Conservation (phyloP, 2,888 invertebrate genomes). For the Gasteruption jaculator region DNA sequence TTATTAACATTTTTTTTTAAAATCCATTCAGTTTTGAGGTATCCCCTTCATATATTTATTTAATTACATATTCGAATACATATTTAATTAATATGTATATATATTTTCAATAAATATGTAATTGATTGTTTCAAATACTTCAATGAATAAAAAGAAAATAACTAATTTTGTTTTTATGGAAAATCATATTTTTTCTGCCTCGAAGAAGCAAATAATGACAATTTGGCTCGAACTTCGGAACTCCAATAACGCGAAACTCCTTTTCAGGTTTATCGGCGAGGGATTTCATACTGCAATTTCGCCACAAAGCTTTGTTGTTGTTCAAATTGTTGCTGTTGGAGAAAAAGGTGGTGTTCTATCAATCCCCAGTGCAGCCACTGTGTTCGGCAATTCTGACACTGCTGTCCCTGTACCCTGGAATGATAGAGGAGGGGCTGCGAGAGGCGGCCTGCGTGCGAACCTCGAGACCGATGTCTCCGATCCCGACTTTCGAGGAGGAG, state of each 20-base stretch:
- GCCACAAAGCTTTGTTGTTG: constrained; percentile 85
- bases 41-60: too few relatives aligned
- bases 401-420: constrained; percentile 84
- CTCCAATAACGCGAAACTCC: too few relatives aligned
- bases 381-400: constrained; percentile 84
- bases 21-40: too few relatives aligned
- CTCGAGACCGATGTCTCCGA: constrained; percentile 68
- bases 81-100: not conserved
- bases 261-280: constrained; percentile 75
- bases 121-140: too few relatives aligned
- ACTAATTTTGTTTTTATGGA: too few relatives aligned
- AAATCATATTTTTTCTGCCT: constrained; percentile 15
- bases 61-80: too few relatives aligned
- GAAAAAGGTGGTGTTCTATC: constrained; percentile 84
- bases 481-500: constrained; percentile 60
- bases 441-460: constrained; percentile 78
- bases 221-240: too few relatives aligned
- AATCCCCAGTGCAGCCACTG: constrained; percentile 86
- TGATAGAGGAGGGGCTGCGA: constrained; percentile 79
- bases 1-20: too few relatives aligned
- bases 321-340: constrained; percentile 91
- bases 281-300: constrained; percentile 78
- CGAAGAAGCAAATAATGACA: too few relatives aligned
- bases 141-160: too few relatives aligned
- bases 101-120: not conserved